phyloP scores from a whole-genome alignment of 2,888 invertebrate genomes.

The Nomada goodeniana region DNA sequence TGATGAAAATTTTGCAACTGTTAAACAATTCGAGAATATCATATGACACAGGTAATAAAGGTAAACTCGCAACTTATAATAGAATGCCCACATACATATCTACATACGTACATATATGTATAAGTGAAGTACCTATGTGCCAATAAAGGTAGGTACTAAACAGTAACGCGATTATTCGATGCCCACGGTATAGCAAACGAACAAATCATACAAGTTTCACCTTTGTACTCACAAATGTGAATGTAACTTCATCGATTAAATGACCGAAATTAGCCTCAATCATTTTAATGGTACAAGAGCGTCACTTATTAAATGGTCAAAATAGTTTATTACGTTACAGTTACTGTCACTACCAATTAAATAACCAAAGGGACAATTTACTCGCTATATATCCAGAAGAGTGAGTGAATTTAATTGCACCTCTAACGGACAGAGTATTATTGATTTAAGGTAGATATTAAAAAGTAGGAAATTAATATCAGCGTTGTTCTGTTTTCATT shows the following conservation, averaged over 20 bases:
- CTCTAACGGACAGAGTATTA: too few species aligned
- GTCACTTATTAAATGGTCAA: neutral
- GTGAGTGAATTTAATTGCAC: too few species aligned
- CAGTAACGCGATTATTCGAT: neutral
- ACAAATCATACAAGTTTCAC: neutral
- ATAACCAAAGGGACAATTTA: too few species aligned
- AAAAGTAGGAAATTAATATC: too few species aligned
- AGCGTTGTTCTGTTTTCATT: too few species aligned
- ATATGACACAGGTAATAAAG: too few species aligned
- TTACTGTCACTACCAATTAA: too few species aligned
- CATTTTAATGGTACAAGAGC: neutral
- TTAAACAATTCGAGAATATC: too few species aligned
- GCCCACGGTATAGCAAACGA: neutral
- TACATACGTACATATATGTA: neutral
- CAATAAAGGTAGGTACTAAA: neutral
- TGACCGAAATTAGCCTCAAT: neutral
- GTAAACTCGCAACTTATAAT: neutral
- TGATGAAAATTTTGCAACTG: too few species aligned
- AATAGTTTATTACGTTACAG: neutral
- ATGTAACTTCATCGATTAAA: constrained; percentile 1
- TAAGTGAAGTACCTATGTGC: neutral
- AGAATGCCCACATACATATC: neutral
- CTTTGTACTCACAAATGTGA: neutral
- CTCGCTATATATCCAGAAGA: too few species aligned
- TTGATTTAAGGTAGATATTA: too few species aligned